phyloP scores from a whole-genome alignment of 2,797 vertebrate species.

The Pseudotriccus pelzelni region DNA sequence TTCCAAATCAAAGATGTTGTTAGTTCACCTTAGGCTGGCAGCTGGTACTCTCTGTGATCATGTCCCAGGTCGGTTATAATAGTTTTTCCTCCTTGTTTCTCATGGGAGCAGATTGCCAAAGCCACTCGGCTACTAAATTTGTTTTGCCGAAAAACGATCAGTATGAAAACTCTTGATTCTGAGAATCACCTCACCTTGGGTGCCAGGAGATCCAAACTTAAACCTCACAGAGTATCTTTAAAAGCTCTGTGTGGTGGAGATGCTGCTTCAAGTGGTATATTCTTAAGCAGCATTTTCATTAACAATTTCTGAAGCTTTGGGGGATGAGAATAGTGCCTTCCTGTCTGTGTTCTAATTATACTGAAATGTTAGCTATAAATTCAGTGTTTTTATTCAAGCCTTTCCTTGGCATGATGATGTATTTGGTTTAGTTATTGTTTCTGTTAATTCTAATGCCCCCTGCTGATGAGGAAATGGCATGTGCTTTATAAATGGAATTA shows the following conservation, averaged over 20 bases:
- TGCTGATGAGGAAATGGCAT: constrained; percentile 42
- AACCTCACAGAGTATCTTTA: not conserved
- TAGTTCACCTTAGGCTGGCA: not conserved
- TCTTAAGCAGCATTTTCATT: not conserved
- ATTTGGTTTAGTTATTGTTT: constrained; percentile 47
- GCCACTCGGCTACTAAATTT: not conserved
- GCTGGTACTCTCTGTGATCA: not conserved
- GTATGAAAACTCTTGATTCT: not conserved
- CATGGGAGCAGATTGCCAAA: not conserved
- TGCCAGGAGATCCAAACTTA: not conserved
- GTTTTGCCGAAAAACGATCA: not conserved
- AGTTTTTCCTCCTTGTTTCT: not conserved
- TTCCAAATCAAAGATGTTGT: not conserved
- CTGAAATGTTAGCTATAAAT: constrained; percentile 17
- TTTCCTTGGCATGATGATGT: constrained; percentile 5
- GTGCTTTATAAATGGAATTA: constrained; percentile 28
- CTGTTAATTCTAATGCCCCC: constrained; percentile 56
- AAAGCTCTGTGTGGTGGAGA: not conserved
- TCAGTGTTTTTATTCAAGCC: constrained; percentile 9
- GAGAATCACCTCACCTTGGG: not conserved
- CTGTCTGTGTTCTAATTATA: not conserved
- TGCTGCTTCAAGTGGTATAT: not conserved
- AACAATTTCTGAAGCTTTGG: not conserved
- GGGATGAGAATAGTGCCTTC: not conserved
- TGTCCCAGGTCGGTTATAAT: not conserved